Percentiles rank a stretch among this genome's conserved stretches.
Evolutionary conservation across 2,113 vertebrate genomes (phyloP).

Genomic region (Leptobrachium ailaonicum): DNA sequence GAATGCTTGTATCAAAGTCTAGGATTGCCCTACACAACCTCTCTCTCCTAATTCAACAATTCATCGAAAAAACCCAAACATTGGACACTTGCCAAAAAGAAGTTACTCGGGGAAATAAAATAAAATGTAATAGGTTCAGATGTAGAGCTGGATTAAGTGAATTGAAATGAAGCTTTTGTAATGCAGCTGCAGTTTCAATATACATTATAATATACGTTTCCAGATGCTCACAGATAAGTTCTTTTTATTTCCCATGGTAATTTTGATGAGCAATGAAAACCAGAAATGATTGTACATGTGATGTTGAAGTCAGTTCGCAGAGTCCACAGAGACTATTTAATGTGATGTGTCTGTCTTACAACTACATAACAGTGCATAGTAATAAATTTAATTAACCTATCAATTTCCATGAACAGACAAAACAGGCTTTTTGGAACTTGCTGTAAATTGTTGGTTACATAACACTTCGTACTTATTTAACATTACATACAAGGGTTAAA

Average conservation of each 20-base stretch:
- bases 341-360: slow-evolving; percentile 25
- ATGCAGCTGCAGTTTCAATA: slow-evolving; percentile 46
- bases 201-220: slow-evolving; percentile 46
- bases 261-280: slow-evolving; percentile 47
- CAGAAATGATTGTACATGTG: slow-evolving; percentile 25
- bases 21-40: slow-evolving; percentile 8
- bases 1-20: slow-evolving; percentile 8
- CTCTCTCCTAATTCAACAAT: slow-evolving; percentile 19
- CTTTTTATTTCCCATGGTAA: slow-evolving; percentile 43
- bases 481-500: no score
- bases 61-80: slow-evolving; percentile 15
- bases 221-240: slow-evolving; percentile 47
- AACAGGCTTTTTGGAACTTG: no score
- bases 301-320: slow-evolving; percentile 30
- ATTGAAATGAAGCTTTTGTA: slow-evolving; percentile 27
- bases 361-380: background rate
- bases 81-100: slow-evolving; percentile 38
- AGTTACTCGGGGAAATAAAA: slow-evolving; percentile 37
- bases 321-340: slow-evolving; percentile 12
- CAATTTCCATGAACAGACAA: background rate
- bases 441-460: no score
- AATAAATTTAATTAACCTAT: slow-evolving; percentile 37
- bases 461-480: no score
- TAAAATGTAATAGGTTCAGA: slow-evolving; percentile 30
- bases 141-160: slow-evolving; percentile 37